Percentiles rank a stretch among this genome's conserved stretches.
Conservation (phyloP, 2,797 vertebrate genomes). For the Apodemus agrarius region DNA sequence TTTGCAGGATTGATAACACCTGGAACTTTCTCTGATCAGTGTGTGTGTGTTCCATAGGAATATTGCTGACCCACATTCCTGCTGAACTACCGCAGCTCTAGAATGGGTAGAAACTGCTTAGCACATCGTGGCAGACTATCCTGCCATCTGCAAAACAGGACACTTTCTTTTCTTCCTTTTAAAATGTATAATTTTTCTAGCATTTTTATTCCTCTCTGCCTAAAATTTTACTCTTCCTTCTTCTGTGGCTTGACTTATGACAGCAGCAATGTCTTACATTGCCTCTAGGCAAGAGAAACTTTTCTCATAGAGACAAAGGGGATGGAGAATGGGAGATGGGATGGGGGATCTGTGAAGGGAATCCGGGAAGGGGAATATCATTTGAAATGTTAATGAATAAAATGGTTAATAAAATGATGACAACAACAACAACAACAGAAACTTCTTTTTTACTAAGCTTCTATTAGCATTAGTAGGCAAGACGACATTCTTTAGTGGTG, state of each 20-base stretch:
- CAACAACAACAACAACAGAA: too few relatives aligned
- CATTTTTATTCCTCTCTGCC: background rate
- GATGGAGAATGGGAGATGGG: too few relatives aligned
- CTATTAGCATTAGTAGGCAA: background rate
- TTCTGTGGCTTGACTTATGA: background rate
- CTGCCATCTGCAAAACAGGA: background rate
- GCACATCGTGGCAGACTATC: background rate
- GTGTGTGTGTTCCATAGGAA: background rate
- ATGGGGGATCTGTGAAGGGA: too few relatives aligned
- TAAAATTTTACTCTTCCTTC: background rate
- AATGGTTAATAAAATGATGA: too few relatives aligned
- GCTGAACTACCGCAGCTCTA: background rate
- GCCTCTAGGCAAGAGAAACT: fast-evolving
- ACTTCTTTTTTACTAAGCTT: background rate
- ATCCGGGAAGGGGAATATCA: too few relatives aligned
- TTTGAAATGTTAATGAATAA: too few relatives aligned
- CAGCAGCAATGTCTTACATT: too few relatives aligned
- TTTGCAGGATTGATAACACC: fast-evolving
- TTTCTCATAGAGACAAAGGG: background rate
- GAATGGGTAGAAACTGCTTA: background rate
- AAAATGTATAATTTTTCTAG: background rate
- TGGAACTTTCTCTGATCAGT: background rate
- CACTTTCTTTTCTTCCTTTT: background rate
- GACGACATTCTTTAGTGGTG: background rate
- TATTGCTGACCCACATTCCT: background rate